Conservation (phyloP, 1,140 invertebrate genomes). For the Cydia fagiglandana region DNA sequence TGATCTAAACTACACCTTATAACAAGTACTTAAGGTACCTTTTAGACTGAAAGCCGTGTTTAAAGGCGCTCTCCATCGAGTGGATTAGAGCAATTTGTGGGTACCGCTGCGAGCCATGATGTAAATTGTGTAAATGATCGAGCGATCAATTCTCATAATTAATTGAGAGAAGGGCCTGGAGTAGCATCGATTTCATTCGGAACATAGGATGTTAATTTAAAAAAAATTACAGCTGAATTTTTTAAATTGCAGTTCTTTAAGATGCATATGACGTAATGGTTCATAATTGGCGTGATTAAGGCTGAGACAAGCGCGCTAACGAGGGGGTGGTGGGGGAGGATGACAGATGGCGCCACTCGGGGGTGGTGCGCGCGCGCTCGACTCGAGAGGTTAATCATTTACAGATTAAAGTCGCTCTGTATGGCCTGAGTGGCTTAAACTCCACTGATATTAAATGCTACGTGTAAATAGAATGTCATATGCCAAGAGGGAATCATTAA, state of each 20-base stretch:
- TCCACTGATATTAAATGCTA: neutral
- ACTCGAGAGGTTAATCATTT: conserved; percentile 23
- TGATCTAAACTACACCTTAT: neutral
- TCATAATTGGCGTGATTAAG: conserved; percentile 19
- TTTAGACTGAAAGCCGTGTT: neutral
- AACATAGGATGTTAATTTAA: neutral
- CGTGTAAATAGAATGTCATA: neutral
- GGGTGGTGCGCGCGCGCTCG: conserved; percentile 4
- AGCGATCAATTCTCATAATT: conserved; percentile 18
- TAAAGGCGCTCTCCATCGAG: conserved; percentile 1
- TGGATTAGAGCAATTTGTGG: conserved; percentile 31
- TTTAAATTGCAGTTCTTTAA: neutral
- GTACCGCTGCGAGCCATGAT: neutral
- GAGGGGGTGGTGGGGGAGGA: neutral
- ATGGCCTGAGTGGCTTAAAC: neutral
- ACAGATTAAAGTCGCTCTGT: conserved; percentile 12
- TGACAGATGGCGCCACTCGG: conserved; percentile 24
- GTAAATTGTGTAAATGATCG: conserved; percentile 6
- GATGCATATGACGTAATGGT: neutral
- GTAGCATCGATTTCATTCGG: neutral
- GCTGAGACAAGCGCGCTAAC: conserved; percentile 26
- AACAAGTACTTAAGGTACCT: neutral
- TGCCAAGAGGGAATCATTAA: neutral
- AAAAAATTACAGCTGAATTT: neutral
- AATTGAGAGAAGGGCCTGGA: neutral